Percentiles rank a stretch among this genome's conserved stretches.
Evolutionary conservation across 2,113 vertebrate genomes (phyloP).

Genomic region (Gymnobelideus leadbeateri): DNA sequence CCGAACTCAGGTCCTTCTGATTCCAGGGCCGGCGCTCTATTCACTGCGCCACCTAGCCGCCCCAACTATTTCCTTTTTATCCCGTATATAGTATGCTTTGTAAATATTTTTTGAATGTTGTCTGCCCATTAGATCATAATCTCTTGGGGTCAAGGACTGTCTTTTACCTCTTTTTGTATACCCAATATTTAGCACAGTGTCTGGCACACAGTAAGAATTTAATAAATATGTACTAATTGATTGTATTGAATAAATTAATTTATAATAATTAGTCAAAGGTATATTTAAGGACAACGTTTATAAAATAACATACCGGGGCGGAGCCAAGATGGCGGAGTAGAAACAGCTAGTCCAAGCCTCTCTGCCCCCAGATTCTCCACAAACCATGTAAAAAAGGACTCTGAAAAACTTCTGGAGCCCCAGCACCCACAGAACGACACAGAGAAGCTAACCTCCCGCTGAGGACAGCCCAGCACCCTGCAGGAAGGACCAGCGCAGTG

Average conservation of each 20-base stretch:
- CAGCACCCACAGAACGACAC: no score
- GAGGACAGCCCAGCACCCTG: no score
- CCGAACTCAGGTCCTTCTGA: no score
- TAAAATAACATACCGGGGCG: conserved; percentile 88
- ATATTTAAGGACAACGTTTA: neutral
- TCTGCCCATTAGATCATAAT: neutral
- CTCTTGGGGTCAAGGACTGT: neutral
- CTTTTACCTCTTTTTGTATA: neutral
- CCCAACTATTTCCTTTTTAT: neutral
- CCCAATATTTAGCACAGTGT: neutral
- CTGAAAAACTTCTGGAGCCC: no score
- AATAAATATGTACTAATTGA: neutral
- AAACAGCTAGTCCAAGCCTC: no score
- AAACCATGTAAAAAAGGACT: no score
- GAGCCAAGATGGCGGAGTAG: no score
- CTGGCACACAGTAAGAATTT: neutral
- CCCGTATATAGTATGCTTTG: neutral
- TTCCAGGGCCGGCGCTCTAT: no score
- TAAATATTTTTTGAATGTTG: neutral
- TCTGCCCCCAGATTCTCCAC: no score
- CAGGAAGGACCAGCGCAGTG: no score
- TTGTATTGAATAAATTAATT: neutral
- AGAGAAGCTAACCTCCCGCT: no score
- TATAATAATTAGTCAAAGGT: neutral
- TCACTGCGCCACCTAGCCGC: no score